Percentiles rank a stretch among this genome's conserved stretches.
Conservation (phyloP, 2,888 invertebrate species). For the Daptonema setosum region DNA sequence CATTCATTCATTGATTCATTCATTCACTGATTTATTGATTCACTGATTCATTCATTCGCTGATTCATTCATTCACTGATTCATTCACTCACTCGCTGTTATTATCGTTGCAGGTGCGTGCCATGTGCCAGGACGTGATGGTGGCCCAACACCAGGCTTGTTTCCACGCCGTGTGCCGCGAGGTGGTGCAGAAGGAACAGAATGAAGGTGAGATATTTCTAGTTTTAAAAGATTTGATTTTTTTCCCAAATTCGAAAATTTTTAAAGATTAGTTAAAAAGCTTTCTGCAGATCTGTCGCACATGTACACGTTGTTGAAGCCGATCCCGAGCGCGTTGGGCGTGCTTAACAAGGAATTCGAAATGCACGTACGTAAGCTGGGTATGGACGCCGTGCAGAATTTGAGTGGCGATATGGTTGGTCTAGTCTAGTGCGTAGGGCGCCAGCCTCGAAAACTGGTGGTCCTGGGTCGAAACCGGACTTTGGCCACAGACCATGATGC, state of each 20-base stretch:
- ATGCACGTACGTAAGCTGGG: conserved; percentile 50
- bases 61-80: too few relatives aligned
- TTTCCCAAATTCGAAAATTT: too few relatives aligned
- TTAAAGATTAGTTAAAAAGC: too few relatives aligned
- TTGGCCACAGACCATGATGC: too few relatives aligned
- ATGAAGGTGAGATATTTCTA: conserved; percentile 37
- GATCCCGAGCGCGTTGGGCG: conserved; percentile 48
- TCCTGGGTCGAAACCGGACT: too few relatives aligned
- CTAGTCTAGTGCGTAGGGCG: too few relatives aligned
- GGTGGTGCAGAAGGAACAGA: conserved; percentile 53
- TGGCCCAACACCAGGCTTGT: conserved; percentile 54
- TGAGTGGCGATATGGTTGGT: background rate
- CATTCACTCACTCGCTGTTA: too few relatives aligned
- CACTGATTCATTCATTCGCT: too few relatives aligned
- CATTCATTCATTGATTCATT: too few relatives aligned
- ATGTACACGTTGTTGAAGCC: conserved; percentile 73
- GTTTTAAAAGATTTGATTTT: too few relatives aligned
- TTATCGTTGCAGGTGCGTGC: conserved; percentile 14
- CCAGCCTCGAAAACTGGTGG: too few relatives aligned
- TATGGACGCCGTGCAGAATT: conserved; percentile 39
- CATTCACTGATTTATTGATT: too few relatives aligned
- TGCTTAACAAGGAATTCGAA: conserved; percentile 42
- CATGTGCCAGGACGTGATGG: conserved; percentile 43
- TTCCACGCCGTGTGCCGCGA: conserved; percentile 48
- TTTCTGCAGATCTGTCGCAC: conserved; percentile 55